Conservation (phyloP, 2,797 vertebrate species). For the Podargus strigoides region DNA sequence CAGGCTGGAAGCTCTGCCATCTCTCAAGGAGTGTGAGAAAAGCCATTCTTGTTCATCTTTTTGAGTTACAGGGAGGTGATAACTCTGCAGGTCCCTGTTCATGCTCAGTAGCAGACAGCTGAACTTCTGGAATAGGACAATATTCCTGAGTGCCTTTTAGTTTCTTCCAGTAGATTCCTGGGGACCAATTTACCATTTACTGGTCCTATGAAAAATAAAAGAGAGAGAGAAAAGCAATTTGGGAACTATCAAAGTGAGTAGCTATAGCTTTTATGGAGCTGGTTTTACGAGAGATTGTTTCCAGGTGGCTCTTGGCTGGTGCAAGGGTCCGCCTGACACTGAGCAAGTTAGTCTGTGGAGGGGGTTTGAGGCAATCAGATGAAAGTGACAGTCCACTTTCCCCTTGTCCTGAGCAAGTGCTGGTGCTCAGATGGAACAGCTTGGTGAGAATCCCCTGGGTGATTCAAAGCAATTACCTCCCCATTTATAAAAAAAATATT, state of each 20-base stretch:
- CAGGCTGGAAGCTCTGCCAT: neutral
- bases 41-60: neutral
- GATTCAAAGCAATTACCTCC: neutral
- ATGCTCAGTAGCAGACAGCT: neutral
- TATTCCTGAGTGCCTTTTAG: constrained; percentile 71
- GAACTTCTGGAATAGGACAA: constrained; percentile 69
- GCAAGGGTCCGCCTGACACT: neutral
- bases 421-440: neutral
- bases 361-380: neutral
- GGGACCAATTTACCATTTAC: constrained; percentile 64
- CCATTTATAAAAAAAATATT: neutral
- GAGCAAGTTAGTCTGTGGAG: neutral
- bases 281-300: constrained; percentile 84
- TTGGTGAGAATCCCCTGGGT: neutral
- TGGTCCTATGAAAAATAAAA: neutral
- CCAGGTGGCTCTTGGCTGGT: constrained; percentile 77
- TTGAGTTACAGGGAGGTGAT: neutral
- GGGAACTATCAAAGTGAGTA: constrained; percentile 82
- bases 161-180: constrained; percentile 68
- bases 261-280: constrained; percentile 82
- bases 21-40: neutral
- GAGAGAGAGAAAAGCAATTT: constrained; percentile 22
- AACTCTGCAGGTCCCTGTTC: neutral
- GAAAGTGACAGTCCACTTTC: neutral
- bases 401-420: neutral